phyloP scores from a whole-genome alignment of 1,140 invertebrate genomes.

The Lepidurus couesii region DNA sequence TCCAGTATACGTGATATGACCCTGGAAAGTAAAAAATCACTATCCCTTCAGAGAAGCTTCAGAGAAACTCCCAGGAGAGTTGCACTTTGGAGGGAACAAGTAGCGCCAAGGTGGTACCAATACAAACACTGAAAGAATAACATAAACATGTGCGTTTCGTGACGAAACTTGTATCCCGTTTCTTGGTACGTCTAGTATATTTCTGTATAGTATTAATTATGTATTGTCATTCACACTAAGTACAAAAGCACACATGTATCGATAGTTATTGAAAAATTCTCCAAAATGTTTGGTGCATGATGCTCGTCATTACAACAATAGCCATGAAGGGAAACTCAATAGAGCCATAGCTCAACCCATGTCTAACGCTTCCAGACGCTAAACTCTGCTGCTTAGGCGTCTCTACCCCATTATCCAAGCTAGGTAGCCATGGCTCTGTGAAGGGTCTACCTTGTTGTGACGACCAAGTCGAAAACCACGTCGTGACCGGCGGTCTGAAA shows the following conservation, averaged over 20 bases:
- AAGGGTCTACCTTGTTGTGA: not conserved
- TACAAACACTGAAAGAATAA: no score
- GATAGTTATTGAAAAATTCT: not conserved
- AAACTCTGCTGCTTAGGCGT: not conserved
- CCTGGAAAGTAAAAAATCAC: no score
- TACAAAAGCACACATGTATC: not conserved
- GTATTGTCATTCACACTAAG: not conserved
- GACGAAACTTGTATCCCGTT: not conserved
- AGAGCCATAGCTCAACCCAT: not conserved
- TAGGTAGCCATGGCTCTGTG: conserved; percentile 9
- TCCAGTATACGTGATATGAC: no score
- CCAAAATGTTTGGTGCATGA: not conserved
- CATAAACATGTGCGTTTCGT: no score
- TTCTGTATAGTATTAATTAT: not conserved
- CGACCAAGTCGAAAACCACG: not conserved
- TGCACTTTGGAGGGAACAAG: no score
- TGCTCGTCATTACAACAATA: not conserved
- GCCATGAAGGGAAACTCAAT: not conserved
- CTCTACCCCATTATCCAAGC: not conserved
- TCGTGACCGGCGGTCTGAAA: not conserved
- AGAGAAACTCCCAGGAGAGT: no score
- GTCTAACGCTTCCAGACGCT: not conserved
- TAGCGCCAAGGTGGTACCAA: no score
- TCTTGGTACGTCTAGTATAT: not conserved
- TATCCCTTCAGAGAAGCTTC: no score